Evolutionary conservation across 1,140 invertebrate species (phyloP).

Genomic region (Drosophila busckii): DNA sequence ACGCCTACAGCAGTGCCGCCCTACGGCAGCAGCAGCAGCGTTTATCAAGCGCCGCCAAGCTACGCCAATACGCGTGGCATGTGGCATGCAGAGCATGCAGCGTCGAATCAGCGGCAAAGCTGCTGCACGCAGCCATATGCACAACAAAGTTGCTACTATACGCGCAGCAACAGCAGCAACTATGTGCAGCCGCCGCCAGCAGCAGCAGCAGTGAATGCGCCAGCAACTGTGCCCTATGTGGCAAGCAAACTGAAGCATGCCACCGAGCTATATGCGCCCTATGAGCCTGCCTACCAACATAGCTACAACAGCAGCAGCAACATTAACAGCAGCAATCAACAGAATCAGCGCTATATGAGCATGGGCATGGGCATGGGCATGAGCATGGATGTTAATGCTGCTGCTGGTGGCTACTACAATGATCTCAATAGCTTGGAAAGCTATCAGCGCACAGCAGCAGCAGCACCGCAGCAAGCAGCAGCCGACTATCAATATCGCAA

Average conservation of each 20-base stretch:
- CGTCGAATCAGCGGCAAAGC: slow-evolving; percentile 39
- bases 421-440: slow-evolving; percentile 53
- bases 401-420: slow-evolving; percentile 69
- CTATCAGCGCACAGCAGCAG: slow-evolving; percentile 23
- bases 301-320: slow-evolving; percentile 10
- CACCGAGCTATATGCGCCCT: slow-evolving; percentile 51
- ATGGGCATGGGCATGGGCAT: slow-evolving; percentile 16
- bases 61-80: slow-evolving; percentile 37
- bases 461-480: slow-evolving; percentile 36
- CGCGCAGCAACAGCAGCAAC: slow-evolving; percentile 36
- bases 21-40: slow-evolving; percentile 38
- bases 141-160: slow-evolving; percentile 65
- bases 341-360: slow-evolving; percentile 16
- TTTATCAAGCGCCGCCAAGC: slow-evolving; percentile 35
- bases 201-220: slow-evolving; percentile 1
- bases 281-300: slow-evolving; percentile 22
- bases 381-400: slow-evolving; percentile 36
- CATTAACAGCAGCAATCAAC: slow-evolving; percentile 35
- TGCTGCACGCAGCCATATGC: slow-evolving; percentile 56
- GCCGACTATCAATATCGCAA: slow-evolving; percentile 58
- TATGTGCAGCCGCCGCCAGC: slow-evolving; percentile 8
- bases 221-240: background rate
- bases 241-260: slow-evolving; percentile 56
- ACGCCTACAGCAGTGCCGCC: background rate
- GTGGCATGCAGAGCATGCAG: slow-evolving; percentile 25